Base-by-base conservation (phyloP, 2,888 invertebrate species). In the Scaptodrosophila latifasciaeformis region DNA sequence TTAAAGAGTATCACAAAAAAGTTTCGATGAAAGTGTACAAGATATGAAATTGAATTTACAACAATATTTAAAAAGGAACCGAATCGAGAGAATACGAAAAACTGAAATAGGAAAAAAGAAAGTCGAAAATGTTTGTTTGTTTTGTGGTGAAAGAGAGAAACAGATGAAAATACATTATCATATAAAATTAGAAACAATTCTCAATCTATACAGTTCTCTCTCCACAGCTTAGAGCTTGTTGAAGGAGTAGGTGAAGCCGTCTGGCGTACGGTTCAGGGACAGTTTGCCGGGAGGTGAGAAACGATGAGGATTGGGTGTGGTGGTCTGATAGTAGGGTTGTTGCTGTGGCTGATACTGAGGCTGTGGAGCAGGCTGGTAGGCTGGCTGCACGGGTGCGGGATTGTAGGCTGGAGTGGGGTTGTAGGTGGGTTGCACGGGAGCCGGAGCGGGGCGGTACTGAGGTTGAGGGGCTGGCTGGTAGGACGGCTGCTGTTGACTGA, bases 281-380 rank as follows among this genome's bases (percentile, higher is more conserved):
- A 95, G 90, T 86, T 95, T 94, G 68, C 95, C 95, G 24, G 95
- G 94, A 48, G 94, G 94, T 84, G 92, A 92, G 88, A 93, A 94
- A 74, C 92, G 90, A 79, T 90, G 90, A 15, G 94, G 92, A 21
- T 90, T 88, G 60, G 90, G 92, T 49, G 94, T 94, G 50, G 91
- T 90, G 15, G 72, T 63, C 12, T 66, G 54, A 53, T 88, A 84
- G 52, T 86, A 86, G 59, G 89, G 82, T 58, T 66, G 78, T 49
- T 68, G 64, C 67, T 83, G 78, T n/a, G 47, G 62, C 21, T 44
- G 46, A 19, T 46, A 31, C 18, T 40, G 43, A 10, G 17, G 46
- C 87, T 88, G 69, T 2, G 89, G 86, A 53, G 90, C 91, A 34
- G 85, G 90, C 86, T 63, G 90, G 91, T 40, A 84, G 62, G 71